Conservation (phyloP, 2,888 invertebrate genomes). For the Acheta domesticus region DNA sequence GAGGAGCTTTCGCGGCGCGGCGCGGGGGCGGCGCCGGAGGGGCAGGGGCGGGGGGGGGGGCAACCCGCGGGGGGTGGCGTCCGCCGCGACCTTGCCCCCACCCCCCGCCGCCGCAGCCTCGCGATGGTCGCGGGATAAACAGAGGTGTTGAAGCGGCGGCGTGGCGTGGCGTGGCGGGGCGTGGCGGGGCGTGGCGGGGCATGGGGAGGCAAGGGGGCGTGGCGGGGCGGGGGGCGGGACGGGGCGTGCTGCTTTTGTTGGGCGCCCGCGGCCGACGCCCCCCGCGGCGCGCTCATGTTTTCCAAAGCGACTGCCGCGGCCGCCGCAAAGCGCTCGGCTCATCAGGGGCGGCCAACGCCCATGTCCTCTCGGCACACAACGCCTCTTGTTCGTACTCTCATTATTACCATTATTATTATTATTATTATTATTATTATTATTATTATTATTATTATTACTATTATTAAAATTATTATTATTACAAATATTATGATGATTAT, state of each 20-base stretch:
- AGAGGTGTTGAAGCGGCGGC: neutral
- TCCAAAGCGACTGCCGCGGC: neutral
- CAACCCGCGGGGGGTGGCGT: neutral
- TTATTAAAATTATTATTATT: no score
- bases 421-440: no score
- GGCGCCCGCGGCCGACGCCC: neutral
- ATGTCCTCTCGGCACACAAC: no score
- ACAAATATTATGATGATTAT: no score
- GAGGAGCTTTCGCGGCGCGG: neutral
- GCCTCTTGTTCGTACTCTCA: no score
- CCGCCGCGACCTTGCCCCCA: neutral
- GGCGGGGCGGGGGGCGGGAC: neutral
- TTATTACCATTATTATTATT: no score
- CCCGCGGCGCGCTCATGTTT: conserved; percentile 6
- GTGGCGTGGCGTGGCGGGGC: neutral
- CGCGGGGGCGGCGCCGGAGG: no score
- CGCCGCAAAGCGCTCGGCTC: neutral
- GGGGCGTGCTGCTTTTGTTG: neutral
- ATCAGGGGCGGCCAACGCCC: neutral
- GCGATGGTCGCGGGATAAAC: conserved; percentile 4
- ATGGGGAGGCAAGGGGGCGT: no score
- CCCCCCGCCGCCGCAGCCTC: neutral
- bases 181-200: neutral
- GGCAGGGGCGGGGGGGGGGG: neutral
- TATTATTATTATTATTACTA: no score